Evolutionary conservation across 2,797 vertebrate species (phyloP).

Genomic region (Pangasius larnaudii): DNA sequence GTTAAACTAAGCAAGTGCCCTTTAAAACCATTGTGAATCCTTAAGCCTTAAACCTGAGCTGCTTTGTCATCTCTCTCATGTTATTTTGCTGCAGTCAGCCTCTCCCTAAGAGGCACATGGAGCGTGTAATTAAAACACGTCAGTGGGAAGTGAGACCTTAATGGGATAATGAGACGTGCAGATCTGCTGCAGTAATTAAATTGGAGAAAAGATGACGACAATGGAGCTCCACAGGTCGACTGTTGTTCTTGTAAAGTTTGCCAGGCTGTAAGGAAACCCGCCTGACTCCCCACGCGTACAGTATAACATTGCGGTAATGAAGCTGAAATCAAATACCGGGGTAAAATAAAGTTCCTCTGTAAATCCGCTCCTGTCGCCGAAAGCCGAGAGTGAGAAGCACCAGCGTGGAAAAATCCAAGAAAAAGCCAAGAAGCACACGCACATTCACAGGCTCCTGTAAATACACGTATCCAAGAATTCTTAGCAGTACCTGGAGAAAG

Average conservation of each 20-base stretch:
- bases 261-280: not conserved
- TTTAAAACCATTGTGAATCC: not conserved
- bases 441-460: too few relatives aligned
- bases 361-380: not conserved
- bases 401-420: not conserved
- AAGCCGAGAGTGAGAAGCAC: not conserved
- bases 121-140: constrained; percentile 61
- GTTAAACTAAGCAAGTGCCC: not conserved
- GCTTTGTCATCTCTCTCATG: constrained; percentile 35
- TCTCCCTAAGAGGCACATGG: constrained; percentile 32
- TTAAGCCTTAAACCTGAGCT: not conserved
- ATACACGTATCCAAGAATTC: not conserved
- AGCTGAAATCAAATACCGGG: constrained; percentile 16
- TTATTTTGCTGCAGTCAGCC: constrained; percentile 32
- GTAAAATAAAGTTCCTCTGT: constrained; percentile 7
- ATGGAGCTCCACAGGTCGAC: constrained; percentile 10
- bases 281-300: not conserved
- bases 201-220: constrained; percentile 4
- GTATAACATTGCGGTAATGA: constrained; percentile 18
- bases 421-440: not conserved
- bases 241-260: constrained; percentile 11
- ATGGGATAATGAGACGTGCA: constrained; percentile 49
- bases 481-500: not conserved
- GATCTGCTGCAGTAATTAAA: constrained; percentile 51
- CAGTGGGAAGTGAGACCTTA: constrained; percentile 36